Evolutionary conservation across 2,797 vertebrate genomes (phyloP).

Genomic region (Typhlichthys eigenmanni): DNA sequence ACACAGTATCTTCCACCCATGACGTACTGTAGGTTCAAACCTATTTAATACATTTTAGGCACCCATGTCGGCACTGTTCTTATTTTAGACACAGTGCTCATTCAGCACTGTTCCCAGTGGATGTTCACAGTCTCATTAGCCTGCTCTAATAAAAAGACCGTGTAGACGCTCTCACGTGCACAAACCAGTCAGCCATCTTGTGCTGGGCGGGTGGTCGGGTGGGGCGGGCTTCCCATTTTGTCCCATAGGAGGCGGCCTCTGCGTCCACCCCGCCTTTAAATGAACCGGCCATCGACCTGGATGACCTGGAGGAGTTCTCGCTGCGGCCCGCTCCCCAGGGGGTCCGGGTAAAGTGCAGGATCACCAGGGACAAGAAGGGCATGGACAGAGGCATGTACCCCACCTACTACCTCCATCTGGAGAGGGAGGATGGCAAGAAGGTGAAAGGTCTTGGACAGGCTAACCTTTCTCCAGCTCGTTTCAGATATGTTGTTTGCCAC

Average conservation of each 20-base stretch:
- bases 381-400: constrained; percentile 99
- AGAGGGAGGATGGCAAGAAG: constrained; percentile 98
- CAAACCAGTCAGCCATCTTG: constrained; percentile 23
- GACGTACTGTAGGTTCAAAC: neutral
- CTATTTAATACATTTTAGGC: constrained; percentile 7
- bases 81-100: constrained; percentile 61
- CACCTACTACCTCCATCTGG: constrained; percentile 97
- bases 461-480: too few species aligned
- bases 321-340: constrained; percentile 92
- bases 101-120: constrained; percentile 47
- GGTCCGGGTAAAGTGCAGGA: constrained; percentile 93
- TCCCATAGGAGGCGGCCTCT: constrained; percentile 88
- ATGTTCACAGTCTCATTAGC: constrained; percentile 52
- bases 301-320: constrained; percentile 94
- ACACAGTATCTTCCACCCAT: constrained; percentile 17
- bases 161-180: constrained; percentile 25
- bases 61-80: constrained; percentile 21
- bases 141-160: constrained; percentile 48
- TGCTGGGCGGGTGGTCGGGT: neutral
- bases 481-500: too few species aligned
- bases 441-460: constrained; percentile 63
- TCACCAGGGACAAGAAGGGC: constrained; percentile 97
- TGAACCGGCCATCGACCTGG: constrained; percentile 85
- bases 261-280: constrained; percentile 85
- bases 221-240: neutral